phyloP scores from a whole-genome alignment of 2,797 vertebrate genomes.

The Salmo trutta region DNA sequence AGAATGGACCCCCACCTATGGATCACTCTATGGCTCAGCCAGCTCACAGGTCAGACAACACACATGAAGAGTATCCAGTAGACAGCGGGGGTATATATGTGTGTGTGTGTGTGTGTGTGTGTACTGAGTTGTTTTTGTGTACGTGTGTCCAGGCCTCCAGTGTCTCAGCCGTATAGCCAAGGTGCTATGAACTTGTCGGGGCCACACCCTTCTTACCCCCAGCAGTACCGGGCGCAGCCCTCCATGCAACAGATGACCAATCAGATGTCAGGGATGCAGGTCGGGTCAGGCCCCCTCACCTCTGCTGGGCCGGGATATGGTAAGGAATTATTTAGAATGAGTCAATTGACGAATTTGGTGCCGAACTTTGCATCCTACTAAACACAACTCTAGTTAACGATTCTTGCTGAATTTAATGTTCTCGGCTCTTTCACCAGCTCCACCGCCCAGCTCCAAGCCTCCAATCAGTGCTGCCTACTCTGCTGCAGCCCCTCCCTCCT shows the following conservation, averaged over 20 bases:
- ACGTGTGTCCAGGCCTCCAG: constrained; percentile 74
- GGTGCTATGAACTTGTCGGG: constrained; percentile 76
- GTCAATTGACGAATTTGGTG: neutral
- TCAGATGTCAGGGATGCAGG: constrained; percentile 93
- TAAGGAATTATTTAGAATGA: constrained; percentile 57
- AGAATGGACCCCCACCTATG: constrained; percentile 88
- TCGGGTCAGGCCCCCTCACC: constrained; percentile 77
- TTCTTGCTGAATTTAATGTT: neutral
- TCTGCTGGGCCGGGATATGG: constrained; percentile 86
- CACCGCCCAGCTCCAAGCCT: constrained; percentile 69
- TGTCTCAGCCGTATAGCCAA: constrained; percentile 82
- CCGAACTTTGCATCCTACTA: neutral
- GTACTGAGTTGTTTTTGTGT: constrained; percentile 8
- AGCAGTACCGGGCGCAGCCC: constrained; percentile 83
- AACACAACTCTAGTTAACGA: neutral
- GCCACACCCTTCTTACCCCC: constrained; percentile 79
- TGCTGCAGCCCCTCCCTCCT: constrained; percentile 54
- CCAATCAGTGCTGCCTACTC: constrained; percentile 65
- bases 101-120: neutral
- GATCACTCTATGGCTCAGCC: constrained; percentile 78
- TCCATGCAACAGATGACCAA: constrained; percentile 87
- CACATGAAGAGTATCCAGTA: neutral
- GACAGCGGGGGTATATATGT: neutral
- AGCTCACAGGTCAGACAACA: constrained; percentile 78
- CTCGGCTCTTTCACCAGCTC: constrained; percentile 59